phyloP scores from a whole-genome alignment of 2,888 invertebrate genomes.

The Scotopteryx bipunctaria region DNA sequence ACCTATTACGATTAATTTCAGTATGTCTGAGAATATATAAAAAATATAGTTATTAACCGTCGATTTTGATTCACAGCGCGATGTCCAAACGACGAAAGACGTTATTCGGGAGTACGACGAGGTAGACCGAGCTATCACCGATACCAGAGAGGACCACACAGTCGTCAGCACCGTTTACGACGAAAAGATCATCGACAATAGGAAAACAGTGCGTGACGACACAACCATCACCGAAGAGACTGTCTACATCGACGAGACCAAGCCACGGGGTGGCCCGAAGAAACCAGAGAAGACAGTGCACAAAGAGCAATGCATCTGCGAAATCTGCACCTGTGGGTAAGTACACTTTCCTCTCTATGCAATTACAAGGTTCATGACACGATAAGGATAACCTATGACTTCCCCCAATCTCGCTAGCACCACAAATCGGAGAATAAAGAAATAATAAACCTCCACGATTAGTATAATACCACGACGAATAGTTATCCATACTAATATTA shows the following conservation, averaged over 20 bases:
- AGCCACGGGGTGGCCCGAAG: constrained; percentile 71
- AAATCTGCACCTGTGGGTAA: constrained; percentile 96
- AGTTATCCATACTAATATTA: no score
- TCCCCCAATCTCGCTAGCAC: no score
- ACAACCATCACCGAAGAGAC: constrained; percentile 64
- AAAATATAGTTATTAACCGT: not conserved
- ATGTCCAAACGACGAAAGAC: constrained; percentile 78
- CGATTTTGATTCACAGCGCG: constrained; percentile 60
- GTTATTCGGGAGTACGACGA: constrained; percentile 75
- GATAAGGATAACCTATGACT: constrained; percentile 23
- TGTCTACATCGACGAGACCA: constrained; percentile 68
- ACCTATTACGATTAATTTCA: no score
- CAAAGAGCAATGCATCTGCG: constrained; percentile 94
- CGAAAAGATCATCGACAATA: constrained; percentile 71
- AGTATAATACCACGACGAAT: no score
- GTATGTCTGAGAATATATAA: no score
- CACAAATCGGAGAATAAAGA: no score
- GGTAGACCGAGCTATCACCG: constrained; percentile 78
- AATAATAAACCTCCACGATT: no score
- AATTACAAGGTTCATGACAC: constrained; percentile 35
- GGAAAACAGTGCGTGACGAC: constrained; percentile 77
- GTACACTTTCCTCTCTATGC: constrained; percentile 55
- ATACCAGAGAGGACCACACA: constrained; percentile 64
- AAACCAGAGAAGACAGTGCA: constrained; percentile 69
- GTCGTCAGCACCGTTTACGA: constrained; percentile 76